Percentiles rank a stretch among this genome's conserved stretches.
Conservation (phyloP, 2,113 vertebrate genomes). For the Oceanodroma tethys region DNA sequence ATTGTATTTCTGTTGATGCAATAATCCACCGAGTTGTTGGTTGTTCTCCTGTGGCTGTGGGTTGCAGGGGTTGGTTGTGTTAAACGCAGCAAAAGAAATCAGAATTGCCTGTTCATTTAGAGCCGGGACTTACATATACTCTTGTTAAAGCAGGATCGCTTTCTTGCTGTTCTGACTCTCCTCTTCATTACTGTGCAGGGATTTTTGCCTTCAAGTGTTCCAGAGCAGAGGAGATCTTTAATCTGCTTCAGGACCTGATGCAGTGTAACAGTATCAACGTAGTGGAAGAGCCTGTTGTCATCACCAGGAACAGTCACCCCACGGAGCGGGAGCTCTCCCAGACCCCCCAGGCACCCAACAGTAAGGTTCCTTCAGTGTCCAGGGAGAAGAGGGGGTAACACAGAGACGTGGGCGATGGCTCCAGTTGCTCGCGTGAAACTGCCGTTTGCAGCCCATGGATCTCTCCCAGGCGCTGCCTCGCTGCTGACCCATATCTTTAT, state of each 20-base stretch:
- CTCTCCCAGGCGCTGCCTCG: accelerated
- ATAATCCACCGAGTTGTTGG: not conserved
- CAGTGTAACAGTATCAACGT: slow-evolving; percentile 98
- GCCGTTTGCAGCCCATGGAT: not conserved
- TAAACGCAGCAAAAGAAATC: not conserved
- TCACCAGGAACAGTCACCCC: slow-evolving; percentile 85
- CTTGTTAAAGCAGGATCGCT: not conserved
- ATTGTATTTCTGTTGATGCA: not conserved
- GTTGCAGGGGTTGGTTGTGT: not conserved
- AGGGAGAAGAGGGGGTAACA: not conserved
- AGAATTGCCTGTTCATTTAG: not conserved
- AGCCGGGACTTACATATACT: accelerated
- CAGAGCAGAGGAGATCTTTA: slow-evolving; percentile 96
- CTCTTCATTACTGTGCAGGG: slow-evolving; percentile 69
- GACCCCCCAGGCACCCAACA: slow-evolving; percentile 82
- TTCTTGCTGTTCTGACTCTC: not conserved
- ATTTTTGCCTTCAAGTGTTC: slow-evolving; percentile 99
- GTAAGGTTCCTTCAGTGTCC: slow-evolving; percentile 67
- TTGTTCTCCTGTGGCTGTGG: not conserved
- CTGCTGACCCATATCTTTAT: not conserved
- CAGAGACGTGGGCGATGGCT: not conserved
- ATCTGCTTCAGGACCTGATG: slow-evolving; percentile 97
- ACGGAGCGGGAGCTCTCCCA: slow-evolving; percentile 82
- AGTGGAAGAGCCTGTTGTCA: slow-evolving; percentile 91
- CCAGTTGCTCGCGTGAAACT: accelerated